phyloP scores from a whole-genome alignment of 1,140 invertebrate genomes.

The Zaprionus ornatus region DNA sequence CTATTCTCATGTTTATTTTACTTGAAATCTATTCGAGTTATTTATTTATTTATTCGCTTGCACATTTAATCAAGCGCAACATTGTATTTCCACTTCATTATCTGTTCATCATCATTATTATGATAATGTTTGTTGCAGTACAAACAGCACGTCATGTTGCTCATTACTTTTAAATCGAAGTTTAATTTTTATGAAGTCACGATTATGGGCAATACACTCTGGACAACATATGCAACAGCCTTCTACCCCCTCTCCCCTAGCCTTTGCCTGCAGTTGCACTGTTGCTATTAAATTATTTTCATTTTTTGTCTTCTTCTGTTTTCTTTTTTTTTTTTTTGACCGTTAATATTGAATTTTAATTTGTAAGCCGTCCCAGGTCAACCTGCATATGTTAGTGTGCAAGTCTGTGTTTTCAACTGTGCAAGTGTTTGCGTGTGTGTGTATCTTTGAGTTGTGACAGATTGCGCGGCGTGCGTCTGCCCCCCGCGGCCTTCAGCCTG shows the following conservation, averaged over 20 bases:
- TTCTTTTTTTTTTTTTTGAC: conserved; percentile 30
- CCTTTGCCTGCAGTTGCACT: background rate
- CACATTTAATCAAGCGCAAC: conserved; percentile 29
- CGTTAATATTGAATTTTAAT: conserved; percentile 84
- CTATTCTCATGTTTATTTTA: background rate
- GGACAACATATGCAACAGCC: conserved; percentile 15
- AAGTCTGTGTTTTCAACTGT: background rate
- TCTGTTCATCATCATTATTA: conserved; percentile 46
- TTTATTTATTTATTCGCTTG: conserved; percentile 11
- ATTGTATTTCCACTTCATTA: conserved; percentile 27
- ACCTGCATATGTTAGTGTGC: conserved; percentile 40
- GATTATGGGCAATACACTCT: conserved; percentile 80
- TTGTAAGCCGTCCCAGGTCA: conserved; percentile 70
- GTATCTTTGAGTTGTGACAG: conserved; percentile 76
- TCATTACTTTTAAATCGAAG: conserved; percentile 79
- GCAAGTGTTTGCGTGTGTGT: conserved; percentile 17
- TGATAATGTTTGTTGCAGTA: conserved; percentile 26
- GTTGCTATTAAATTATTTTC: conserved; percentile 79
- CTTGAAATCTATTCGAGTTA: conserved; percentile 1
- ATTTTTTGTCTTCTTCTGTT: conserved; percentile 50
- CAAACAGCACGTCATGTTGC: conserved; percentile 59
- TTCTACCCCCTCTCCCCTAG: background rate
- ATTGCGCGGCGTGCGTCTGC: conserved; percentile 55
- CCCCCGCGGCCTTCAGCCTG: conserved; percentile 6
- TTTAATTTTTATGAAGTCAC: conserved; percentile 83